phyloP scores from a whole-genome alignment of 1,140 invertebrate species.

The Amyelois transitella region DNA sequence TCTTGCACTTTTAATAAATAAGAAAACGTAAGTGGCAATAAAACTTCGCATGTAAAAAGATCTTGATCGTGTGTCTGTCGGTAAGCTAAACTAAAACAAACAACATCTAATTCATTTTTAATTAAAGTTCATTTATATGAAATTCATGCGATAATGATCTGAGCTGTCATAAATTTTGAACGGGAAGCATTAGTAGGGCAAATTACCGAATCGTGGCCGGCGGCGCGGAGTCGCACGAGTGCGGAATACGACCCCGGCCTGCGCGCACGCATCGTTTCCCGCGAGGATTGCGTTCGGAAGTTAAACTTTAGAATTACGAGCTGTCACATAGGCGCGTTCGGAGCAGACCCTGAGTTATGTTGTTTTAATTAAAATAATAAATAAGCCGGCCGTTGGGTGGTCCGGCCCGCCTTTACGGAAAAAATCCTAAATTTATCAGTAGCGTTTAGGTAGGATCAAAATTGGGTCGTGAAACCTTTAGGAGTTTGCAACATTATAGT shows the following conservation, averaged over 20 bases:
- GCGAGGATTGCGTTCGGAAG: conserved; percentile 43
- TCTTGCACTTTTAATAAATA: neutral
- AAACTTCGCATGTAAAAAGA: conserved; percentile 1
- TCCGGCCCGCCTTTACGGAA: conserved; percentile 43
- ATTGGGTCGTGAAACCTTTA: neutral
- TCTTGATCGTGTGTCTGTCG: neutral
- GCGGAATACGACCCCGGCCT: conserved; percentile 12
- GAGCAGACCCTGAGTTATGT: conserved; percentile 50
- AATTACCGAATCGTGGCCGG: conserved; percentile 1
- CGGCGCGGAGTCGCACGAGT: neutral
- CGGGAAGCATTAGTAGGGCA: conserved; percentile 1
- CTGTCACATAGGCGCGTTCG: conserved; percentile 48
- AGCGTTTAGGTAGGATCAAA: conserved; percentile 7
- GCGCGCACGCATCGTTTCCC: conserved; percentile 29
- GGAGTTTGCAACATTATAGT: no score
- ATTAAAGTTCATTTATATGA: conserved; percentile 5
- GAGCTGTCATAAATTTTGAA: conserved; percentile 3
- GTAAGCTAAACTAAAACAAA: conserved; percentile 4
- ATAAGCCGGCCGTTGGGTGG: conserved; percentile 49
- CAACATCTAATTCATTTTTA: conserved; percentile 4
- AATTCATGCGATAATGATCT: conserved; percentile 4
- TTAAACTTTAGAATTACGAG: conserved; percentile 49
- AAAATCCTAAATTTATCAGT: conserved; percentile 44
- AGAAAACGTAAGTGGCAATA: conserved; percentile 2
- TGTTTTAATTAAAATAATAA: conserved; percentile 67